These are phyloP conservation scores for Pungitius pungitius DNA, from an alignment of 2,113 vertebrate species.

Conservation along the genomic window DNA sequence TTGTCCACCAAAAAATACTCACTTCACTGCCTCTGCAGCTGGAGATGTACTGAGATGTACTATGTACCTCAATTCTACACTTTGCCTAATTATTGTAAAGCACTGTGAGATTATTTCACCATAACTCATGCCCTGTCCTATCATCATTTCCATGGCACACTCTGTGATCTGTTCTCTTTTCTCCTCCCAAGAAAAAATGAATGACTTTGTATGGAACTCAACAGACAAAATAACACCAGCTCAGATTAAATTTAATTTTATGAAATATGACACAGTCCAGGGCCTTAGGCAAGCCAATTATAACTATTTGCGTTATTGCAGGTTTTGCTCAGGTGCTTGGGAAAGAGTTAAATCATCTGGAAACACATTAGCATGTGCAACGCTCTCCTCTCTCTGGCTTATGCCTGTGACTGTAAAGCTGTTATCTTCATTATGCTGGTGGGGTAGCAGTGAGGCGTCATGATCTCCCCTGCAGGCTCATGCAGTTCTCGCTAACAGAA, in stretches of 20 bases:
- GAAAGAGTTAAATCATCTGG: slow-evolving; percentile 31
- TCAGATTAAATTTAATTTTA: background rate
- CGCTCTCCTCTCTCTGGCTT: slow-evolving; percentile 15
- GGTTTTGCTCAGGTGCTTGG: slow-evolving; percentile 29
- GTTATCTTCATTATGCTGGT: slow-evolving; percentile 54
- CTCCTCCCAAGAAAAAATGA: background rate
- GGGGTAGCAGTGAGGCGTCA: slow-evolving; percentile 33
- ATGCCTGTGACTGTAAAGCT: slow-evolving; percentile 31
- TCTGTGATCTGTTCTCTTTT: background rate
- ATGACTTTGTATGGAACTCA: background rate
- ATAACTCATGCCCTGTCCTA: slow-evolving; percentile 1
- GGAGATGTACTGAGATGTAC: slow-evolving; percentile 10
- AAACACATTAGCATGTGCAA: slow-evolving; percentile 17
- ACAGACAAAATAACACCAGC: background rate
- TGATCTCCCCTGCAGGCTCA: slow-evolving; percentile 48
- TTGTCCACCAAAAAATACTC: slow-evolving; percentile 51
- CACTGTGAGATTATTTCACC: background rate
- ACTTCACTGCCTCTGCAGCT: slow-evolving; percentile 41
- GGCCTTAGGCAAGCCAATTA: background rate
- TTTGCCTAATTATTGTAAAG: background rate
- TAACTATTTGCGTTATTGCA: background rate
- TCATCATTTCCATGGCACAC: background rate
- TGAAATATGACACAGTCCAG: background rate
- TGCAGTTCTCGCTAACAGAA: slow-evolving; percentile 29
- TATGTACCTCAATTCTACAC: background rate